Evolutionary conservation across 2,888 invertebrate genomes (phyloP).

Genomic region (Lasioglossum figueresi): DNA sequence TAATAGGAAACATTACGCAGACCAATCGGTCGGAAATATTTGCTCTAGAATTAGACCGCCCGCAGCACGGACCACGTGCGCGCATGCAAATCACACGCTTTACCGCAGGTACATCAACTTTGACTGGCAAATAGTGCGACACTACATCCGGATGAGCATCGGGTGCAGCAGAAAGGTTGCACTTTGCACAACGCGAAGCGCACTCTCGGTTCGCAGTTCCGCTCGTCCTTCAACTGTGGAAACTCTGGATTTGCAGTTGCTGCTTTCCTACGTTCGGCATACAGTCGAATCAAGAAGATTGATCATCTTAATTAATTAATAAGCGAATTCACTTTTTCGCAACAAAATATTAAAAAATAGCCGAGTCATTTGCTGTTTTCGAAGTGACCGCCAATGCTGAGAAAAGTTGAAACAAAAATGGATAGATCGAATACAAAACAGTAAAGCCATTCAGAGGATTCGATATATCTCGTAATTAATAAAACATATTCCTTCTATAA

Average conservation of each 20-base stretch:
- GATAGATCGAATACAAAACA: neutral
- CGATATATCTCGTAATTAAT: neutral
- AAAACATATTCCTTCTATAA: too few species aligned
- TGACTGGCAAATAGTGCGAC: constrained; percentile 50
- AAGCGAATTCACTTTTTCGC: too few species aligned
- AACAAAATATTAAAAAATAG: too few species aligned
- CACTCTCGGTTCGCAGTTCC: neutral
- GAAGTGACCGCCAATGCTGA: too few species aligned
- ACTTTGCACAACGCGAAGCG: constrained; percentile 9
- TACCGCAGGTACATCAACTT: constrained; percentile 60
- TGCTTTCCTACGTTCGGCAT: neutral
- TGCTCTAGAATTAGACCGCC: constrained; percentile 53
- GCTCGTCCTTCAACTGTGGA: neutral
- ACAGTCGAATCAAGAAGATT: neutral
- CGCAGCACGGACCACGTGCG: constrained; percentile 7
- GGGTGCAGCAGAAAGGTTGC: constrained; percentile 32
- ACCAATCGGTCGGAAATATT: constrained; percentile 46
- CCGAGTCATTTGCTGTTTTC: too few species aligned
- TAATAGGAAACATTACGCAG: constrained; percentile 28
- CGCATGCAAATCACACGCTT: constrained; percentile 45
- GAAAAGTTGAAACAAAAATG: too few species aligned
- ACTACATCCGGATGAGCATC: constrained; percentile 26
- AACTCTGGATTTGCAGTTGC: neutral
- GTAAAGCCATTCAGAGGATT: neutral
- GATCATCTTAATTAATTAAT: neutral